Percentiles rank a stretch among this genome's conserved stretches.
phyloP scores from a whole-genome alignment of 2,888 invertebrate genomes.

The Reticulitermes lucifugus region DNA sequence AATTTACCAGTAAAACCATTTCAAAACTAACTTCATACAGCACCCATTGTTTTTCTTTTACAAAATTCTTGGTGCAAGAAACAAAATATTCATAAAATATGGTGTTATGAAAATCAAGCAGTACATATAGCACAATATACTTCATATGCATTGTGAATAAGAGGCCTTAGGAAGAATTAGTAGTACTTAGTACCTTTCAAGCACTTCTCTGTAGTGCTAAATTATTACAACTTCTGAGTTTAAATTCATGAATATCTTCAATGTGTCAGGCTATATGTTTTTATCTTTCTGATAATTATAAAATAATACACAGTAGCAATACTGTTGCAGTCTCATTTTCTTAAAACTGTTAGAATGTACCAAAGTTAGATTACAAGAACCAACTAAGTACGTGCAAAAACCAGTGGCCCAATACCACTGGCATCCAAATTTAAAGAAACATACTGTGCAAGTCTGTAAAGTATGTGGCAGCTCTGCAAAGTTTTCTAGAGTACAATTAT shows the following conservation, averaged over 20 bases:
- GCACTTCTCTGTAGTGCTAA: slow-evolving; percentile 16
- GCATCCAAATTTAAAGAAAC: too few relatives aligned
- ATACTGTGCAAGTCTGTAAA: too few relatives aligned
- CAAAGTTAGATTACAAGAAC: neutral
- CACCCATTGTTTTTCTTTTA: neutral
- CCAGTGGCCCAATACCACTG: too few relatives aligned
- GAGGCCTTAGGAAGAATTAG: neutral
- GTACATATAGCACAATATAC: neutral
- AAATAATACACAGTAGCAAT: neutral
- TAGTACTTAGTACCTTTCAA: neutral
- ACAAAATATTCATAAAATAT: neutral
- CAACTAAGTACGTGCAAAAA: too few relatives aligned
- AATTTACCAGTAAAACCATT: neutral
- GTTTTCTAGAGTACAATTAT: too few relatives aligned
- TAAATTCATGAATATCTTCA: neutral
- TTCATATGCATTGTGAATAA: neutral
- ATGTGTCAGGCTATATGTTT: neutral
- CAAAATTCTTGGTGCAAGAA: neutral
- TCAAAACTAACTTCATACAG: neutral
- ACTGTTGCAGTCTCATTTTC: neutral
- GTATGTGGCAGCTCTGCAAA: too few relatives aligned
- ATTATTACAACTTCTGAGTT: slow-evolving; percentile 7
- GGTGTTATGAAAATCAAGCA: neutral
- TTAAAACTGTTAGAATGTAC: neutral
- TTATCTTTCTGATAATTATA: neutral